These are phyloP conservation scores for Ostrea denselamellosa DNA, from an alignment of 1,140 invertebrate genomes.

Conservation along the genomic window DNA sequence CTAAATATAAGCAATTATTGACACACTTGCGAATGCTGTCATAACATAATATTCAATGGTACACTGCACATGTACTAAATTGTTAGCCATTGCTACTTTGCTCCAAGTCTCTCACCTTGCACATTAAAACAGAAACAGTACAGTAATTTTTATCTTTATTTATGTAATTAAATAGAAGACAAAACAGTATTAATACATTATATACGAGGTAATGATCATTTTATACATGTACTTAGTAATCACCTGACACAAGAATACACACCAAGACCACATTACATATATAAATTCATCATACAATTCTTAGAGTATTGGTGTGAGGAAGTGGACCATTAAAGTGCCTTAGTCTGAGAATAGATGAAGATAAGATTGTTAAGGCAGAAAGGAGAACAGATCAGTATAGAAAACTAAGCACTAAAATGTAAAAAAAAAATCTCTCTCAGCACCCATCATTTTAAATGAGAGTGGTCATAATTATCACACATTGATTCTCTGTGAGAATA, in stretches of 20 bases:
- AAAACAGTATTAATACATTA: not conserved
- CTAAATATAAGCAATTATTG: no score
- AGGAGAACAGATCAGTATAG: not conserved
- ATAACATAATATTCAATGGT: no score
- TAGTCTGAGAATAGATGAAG: not conserved
- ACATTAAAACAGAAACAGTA: no score
- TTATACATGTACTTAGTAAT: not conserved
- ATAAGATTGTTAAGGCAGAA: not conserved
- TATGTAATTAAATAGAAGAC: slow-evolving; percentile 3
- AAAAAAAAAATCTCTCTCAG: not conserved
- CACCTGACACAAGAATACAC: not conserved
- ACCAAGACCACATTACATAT: not conserved
- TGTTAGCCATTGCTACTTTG: no score
- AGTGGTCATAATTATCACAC: not conserved
- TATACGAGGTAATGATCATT: not conserved
- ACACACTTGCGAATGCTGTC: no score
- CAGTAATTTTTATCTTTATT: not conserved
- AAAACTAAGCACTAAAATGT: not conserved
- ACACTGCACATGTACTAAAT: no score
- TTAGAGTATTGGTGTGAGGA: not conserved
- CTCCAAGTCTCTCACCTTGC: no score
- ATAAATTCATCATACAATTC: not conserved
- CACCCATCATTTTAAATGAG: not conserved
- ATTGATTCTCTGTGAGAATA: not conserved
- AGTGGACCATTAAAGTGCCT: not conserved